phyloP scores from a whole-genome alignment of 2,797 vertebrate genomes.

The Chelon labrosus region DNA sequence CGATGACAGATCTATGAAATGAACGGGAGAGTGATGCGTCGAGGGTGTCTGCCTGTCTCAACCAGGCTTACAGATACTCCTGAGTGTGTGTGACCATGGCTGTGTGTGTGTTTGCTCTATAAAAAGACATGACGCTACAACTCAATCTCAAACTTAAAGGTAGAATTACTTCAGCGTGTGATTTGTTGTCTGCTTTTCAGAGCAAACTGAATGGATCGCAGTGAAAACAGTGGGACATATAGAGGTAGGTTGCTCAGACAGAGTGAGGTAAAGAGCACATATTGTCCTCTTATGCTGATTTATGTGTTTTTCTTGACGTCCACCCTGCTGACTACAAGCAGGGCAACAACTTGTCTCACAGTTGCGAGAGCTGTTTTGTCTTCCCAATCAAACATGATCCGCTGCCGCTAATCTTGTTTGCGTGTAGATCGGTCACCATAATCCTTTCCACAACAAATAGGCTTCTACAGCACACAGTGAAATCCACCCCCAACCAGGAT shows the following conservation, averaged over 20 bases:
- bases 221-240: constrained; percentile 3
- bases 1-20: constrained; percentile 74
- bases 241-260: constrained; percentile 7
- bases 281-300: constrained; percentile 42
- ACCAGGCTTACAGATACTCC: constrained; percentile 68
- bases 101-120: constrained; percentile 54
- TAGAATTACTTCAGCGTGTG: constrained; percentile 37
- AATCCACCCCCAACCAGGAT: constrained; percentile 64
- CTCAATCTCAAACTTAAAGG: constrained; percentile 59
- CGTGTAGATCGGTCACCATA: constrained; percentile 79
- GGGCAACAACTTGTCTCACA: constrained; percentile 69
- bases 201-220: constrained; percentile 20
- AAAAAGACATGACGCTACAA: constrained; percentile 65
- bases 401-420: constrained; percentile 84
- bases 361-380: constrained; percentile 71
- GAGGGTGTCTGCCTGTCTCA: constrained; percentile 74
- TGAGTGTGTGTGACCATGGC: constrained; percentile 49
- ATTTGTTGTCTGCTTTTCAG: constrained; percentile 35
- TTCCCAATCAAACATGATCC: constrained; percentile 84
- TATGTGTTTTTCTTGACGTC: constrained; percentile 17
- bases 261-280: constrained; percentile 9
- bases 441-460: constrained; percentile 77
- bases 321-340: constrained; percentile 20
- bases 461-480: constrained; percentile 62
- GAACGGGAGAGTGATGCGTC: constrained; percentile 71